Percentiles rank a stretch among this genome's conserved stretches.
phyloP scores from a whole-genome alignment of 2,113 vertebrate species.

The Sciurus niger region DNA sequence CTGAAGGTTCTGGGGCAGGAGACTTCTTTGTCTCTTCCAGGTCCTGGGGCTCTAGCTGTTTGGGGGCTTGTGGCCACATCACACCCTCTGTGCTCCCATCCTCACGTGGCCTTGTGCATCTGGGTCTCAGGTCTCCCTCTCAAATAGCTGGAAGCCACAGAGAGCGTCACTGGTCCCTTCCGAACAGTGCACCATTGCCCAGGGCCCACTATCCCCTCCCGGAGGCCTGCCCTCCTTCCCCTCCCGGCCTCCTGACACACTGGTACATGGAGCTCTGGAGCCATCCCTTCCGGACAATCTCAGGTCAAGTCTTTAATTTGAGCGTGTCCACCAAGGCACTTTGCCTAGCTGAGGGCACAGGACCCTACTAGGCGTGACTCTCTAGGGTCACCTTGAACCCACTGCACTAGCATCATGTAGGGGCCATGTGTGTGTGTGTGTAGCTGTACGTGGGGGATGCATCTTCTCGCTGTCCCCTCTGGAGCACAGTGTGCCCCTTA shows the following conservation, averaged over 20 bases:
- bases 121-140: background rate
- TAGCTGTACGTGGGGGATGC: fast-evolving
- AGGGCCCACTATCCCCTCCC: fast-evolving
- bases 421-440: fast-evolving
- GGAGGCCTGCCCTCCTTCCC: fast-evolving
- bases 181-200: fast-evolving
- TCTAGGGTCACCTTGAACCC: too few relatives aligned
- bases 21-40: fast-evolving
- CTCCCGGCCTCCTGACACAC: fast-evolving
- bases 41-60: fast-evolving
- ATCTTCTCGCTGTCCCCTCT: background rate
- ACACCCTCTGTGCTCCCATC: fast-evolving
- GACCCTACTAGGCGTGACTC: fast-evolving
- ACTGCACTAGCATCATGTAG: fast-evolving
- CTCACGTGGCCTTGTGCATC: fast-evolving
- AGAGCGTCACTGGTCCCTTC: fast-evolving
- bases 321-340: background rate
- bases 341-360: background rate
- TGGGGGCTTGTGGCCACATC: fast-evolving
- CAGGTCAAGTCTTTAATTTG: background rate
- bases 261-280: fast-evolving
- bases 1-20: fast-evolving
- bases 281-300: fast-evolving
- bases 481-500: background rate
- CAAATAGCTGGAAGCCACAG: fast-evolving